Percentiles rank a stretch among this genome's conserved stretches.
Evolutionary conservation across 2,888 invertebrate species (phyloP).

Genomic region (Schizotus pectinicornis): DNA sequence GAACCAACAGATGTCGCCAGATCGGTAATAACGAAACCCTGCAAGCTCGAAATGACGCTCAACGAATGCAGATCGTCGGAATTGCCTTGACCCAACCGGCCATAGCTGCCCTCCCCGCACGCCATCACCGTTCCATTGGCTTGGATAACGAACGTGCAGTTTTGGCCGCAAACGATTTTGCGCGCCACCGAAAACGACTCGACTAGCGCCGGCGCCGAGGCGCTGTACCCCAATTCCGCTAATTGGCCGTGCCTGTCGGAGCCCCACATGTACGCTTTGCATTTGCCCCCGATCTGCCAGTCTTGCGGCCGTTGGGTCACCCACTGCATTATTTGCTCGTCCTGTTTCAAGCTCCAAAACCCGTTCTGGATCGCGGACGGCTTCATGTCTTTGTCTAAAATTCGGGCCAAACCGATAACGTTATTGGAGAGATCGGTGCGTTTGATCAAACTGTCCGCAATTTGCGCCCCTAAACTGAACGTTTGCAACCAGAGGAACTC

Average conservation of each 20-base stretch:
- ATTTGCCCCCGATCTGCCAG: slow-evolving; percentile 70
- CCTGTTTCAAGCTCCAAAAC: slow-evolving; percentile 64
- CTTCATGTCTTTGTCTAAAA: slow-evolving; percentile 35
- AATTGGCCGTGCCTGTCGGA: slow-evolving; percentile 69
- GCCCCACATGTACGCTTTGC: slow-evolving; percentile 67
- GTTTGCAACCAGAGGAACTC: slow-evolving; percentile 67
- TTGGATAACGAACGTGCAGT: slow-evolving; percentile 68
- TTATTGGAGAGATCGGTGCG: slow-evolving; percentile 59
- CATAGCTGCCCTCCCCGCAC: slow-evolving; percentile 71
- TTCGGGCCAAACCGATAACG: slow-evolving; percentile 45
- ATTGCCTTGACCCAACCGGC: slow-evolving; percentile 67
- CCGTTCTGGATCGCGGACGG: slow-evolving; percentile 56
- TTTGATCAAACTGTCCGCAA: slow-evolving; percentile 63
- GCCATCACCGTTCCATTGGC: slow-evolving; percentile 67
- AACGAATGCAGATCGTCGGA: slow-evolving; percentile 68
- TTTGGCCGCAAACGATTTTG: slow-evolving; percentile 69
- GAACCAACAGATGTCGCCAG: slow-evolving; percentile 69
- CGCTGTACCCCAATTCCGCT: slow-evolving; percentile 60
- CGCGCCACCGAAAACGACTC: slow-evolving; percentile 61
- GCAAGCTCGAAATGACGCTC: slow-evolving; percentile 65
- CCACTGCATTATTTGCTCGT: slow-evolving; percentile 69
- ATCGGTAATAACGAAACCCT: slow-evolving; percentile 69
- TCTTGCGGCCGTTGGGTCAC: slow-evolving; percentile 66
- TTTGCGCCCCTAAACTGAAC: slow-evolving; percentile 62
- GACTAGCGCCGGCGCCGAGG: slow-evolving; percentile 56